phyloP scores from a whole-genome alignment of 2,113 vertebrate genomes.

The Typhlomys cinereus region DNA sequence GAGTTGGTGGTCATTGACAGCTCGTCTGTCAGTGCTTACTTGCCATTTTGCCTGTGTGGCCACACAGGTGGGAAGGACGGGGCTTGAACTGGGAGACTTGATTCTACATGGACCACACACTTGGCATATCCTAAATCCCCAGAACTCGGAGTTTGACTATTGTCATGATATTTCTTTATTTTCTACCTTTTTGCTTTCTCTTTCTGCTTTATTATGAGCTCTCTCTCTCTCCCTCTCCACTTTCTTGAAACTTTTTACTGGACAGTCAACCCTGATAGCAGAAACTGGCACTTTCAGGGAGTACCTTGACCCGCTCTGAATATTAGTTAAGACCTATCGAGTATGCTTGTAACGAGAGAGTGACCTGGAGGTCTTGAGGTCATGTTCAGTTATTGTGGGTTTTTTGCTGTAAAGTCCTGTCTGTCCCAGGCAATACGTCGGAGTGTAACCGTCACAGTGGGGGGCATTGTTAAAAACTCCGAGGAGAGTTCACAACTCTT shows the following conservation, averaged over 20 bases:
- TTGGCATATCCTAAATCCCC: not conserved
- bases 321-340: slow-evolving; percentile 45
- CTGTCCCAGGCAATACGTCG: not conserved
- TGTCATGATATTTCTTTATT: not conserved
- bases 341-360: slow-evolving; percentile 45
- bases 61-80: not conserved
- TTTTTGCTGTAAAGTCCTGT: slow-evolving; percentile 78
- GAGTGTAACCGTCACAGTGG: slow-evolving; percentile 5
- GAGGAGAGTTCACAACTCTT: slow-evolving; percentile 45
- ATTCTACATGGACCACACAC: not conserved
- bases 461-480: not conserved
- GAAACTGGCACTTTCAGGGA: not conserved
- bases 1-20: too few species aligned
- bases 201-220: slow-evolving; percentile 18
- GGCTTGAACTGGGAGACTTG: not conserved
- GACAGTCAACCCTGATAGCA: not conserved
- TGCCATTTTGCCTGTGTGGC: not conserved
- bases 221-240: slow-evolving; percentile 30
- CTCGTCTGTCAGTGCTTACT: not conserved
- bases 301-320: not conserved
- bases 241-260: slow-evolving; percentile 20
- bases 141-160: not conserved
- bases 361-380: slow-evolving; percentile 24
- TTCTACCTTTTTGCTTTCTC: not conserved
- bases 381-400: slow-evolving; percentile 83